Percentiles rank a stretch among this genome's conserved stretches.
Conservation (phyloP, 2,113 vertebrate genomes). For the Arizona elegans region DNA sequence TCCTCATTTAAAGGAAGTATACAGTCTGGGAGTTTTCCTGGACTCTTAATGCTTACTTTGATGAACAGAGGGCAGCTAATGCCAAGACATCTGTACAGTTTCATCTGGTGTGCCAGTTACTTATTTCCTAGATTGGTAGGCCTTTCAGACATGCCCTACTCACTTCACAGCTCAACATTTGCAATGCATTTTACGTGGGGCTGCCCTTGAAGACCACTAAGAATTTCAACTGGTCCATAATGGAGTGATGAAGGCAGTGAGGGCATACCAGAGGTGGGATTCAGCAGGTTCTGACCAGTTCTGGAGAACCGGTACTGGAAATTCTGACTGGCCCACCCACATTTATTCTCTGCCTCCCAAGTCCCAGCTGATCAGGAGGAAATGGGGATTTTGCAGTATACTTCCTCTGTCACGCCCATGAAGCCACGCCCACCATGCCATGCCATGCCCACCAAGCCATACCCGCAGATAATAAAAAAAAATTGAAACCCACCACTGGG, state of each 20-base stretch:
- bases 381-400: too few relatives aligned
- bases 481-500: too few relatives aligned
- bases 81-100: neutral
- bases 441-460: too few relatives aligned
- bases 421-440: too few relatives aligned
- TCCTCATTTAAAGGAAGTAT: neutral
- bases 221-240: neutral
- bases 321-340: too few relatives aligned
- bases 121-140: neutral
- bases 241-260: neutral
- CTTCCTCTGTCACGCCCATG: too few relatives aligned
- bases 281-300: too few relatives aligned
- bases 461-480: too few relatives aligned
- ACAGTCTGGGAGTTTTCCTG: neutral
- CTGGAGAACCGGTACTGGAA: too few relatives aligned
- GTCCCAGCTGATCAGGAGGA: too few relatives aligned
- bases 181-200: neutral
- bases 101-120: neutral
- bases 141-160: neutral
- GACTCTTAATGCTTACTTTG: neutral
- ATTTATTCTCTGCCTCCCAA: too few relatives aligned
- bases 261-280: neutral
- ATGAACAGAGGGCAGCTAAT: neutral
- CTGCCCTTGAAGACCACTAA: neutral
- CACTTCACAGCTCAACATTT: neutral